A percentile compares a stretch with the other conserved stretches of the same genome.
Conservation (phyloP, 2,797 vertebrate genomes). For the Acridotheres tristis region DNA sequence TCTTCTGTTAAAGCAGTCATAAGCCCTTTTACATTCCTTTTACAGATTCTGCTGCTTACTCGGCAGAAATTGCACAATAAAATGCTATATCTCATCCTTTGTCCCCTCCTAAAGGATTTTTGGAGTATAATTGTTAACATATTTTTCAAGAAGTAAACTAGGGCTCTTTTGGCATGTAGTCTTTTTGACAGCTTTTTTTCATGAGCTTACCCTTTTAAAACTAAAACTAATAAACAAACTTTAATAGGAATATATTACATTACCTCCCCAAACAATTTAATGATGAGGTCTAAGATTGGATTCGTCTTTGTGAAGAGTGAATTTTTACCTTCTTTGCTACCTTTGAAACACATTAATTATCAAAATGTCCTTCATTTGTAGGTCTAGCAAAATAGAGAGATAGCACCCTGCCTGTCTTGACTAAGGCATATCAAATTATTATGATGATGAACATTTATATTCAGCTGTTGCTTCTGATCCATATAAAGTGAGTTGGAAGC, state of each 20-base stretch:
- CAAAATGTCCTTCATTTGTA: not conserved
- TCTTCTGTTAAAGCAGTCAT: not conserved
- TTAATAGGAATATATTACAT: not conserved
- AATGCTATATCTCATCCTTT: slow-evolving; percentile 51
- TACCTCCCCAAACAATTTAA: not conserved
- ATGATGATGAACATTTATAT: not conserved
- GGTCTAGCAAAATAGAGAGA: not conserved
- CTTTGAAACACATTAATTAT: not conserved
- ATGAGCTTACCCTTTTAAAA: not conserved
- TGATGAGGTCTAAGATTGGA: not conserved
- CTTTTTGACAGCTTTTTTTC: not conserved
- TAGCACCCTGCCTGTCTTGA: not conserved
- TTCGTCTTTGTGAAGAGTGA: not conserved
- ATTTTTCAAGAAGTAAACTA: not conserved
- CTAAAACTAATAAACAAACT: not conserved
- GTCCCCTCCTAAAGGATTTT: slow-evolving; percentile 67
- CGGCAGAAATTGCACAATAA: slow-evolving; percentile 1
- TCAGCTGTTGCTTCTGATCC: not conserved
- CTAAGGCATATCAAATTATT: not conserved
- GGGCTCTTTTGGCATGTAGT: not conserved
- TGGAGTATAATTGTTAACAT: slow-evolving; percentile 19
- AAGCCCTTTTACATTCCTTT: not conserved
- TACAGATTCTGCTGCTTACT: not conserved
- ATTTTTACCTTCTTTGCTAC: not conserved
- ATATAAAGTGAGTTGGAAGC: not conserved